Evolutionary conservation across 2,113 vertebrate species (phyloP).

Genomic region (Melanerpes formicivorus): DNA sequence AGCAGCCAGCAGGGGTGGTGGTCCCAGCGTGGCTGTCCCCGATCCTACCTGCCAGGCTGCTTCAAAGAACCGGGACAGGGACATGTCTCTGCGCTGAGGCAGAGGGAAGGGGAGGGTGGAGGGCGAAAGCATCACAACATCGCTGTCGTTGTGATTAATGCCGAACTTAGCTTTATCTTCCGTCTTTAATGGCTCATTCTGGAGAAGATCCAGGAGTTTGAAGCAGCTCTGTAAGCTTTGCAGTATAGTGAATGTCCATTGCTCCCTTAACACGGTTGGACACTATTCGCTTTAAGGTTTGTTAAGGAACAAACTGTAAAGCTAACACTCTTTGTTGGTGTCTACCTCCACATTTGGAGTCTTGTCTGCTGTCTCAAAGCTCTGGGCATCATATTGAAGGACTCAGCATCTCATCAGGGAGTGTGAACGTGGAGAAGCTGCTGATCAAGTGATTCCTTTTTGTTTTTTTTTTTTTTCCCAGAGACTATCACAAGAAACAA

Average conservation of each 20-base stretch:
- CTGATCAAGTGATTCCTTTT: not conserved
- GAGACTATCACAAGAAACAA: slow-evolving; percentile 92
- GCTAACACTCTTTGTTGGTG: accelerated
- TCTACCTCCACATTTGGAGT: accelerated
- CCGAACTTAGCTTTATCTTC: accelerated
- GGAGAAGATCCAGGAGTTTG: not conserved
- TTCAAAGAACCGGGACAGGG: not conserved
- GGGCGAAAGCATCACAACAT: no score
- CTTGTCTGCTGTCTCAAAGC: not conserved
- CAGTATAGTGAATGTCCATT: accelerated
- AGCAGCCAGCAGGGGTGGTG: no score
- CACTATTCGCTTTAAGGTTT: accelerated
- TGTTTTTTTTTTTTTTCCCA: slow-evolving; percentile 4
- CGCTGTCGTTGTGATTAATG: accelerated
- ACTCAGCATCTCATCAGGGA: accelerated
- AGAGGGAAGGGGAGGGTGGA: accelerated
- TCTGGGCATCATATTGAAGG: not conserved
- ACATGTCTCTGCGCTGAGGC: not conserved
- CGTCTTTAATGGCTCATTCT: accelerated
- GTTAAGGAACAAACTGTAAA: not conserved
- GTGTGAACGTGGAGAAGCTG: accelerated
- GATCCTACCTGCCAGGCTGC: not conserved
- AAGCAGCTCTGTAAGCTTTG: not conserved
- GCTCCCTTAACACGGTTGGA: accelerated
- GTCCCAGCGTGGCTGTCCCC: not conserved